A percentile compares a stretch with the other conserved stretches of the same genome.
Evolutionary conservation across 1,140 invertebrate species (phyloP).

Genomic region (Lysiphlebus fabarum): DNA sequence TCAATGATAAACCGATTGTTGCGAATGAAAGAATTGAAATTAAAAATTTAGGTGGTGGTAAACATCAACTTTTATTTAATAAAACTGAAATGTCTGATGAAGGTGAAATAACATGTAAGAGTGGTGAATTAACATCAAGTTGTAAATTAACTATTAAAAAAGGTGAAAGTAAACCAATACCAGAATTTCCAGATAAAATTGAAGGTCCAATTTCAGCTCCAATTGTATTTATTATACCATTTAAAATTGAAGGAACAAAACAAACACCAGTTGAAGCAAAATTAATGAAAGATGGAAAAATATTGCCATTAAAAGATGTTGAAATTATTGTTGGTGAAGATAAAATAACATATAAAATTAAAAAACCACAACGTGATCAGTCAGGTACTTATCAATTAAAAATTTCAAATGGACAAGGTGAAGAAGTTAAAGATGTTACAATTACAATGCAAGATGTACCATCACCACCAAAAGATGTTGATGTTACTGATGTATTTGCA

Average conservation of each 20-base stretch:
- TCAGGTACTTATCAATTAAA: conserved; percentile 84
- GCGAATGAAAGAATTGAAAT: conserved; percentile 80
- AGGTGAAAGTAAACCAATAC: conserved; percentile 77
- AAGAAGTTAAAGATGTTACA: conserved; percentile 77
- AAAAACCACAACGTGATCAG: conserved; percentile 78
- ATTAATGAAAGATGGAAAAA: conserved; percentile 83
- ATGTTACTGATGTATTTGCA: conserved; percentile 88
- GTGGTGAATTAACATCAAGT: conserved; percentile 72
- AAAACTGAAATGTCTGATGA: conserved; percentile 75
- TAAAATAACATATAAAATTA: conserved; percentile 84
- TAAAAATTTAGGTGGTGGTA: conserved; percentile 86
- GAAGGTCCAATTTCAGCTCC: conserved; percentile 77
- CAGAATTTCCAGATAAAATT: conserved; percentile 76
- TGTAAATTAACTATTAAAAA: conserved; percentile 82
- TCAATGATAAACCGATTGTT: conserved; percentile 83
- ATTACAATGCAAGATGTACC: conserved; percentile 91
- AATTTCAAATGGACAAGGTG: conserved; percentile 82
- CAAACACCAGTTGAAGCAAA: conserved; percentile 85
- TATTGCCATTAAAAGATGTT: conserved; percentile 80
- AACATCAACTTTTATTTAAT: conserved; percentile 87
- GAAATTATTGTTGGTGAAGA: conserved; percentile 87
- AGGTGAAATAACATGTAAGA: conserved; percentile 82
- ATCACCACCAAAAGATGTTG: conserved; percentile 78
- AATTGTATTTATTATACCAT: conserved; percentile 85
- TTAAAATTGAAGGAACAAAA: conserved; percentile 85